Evolutionary conservation across 2,113 vertebrate species (phyloP).

Genomic region (Halcyon senegalensis): DNA sequence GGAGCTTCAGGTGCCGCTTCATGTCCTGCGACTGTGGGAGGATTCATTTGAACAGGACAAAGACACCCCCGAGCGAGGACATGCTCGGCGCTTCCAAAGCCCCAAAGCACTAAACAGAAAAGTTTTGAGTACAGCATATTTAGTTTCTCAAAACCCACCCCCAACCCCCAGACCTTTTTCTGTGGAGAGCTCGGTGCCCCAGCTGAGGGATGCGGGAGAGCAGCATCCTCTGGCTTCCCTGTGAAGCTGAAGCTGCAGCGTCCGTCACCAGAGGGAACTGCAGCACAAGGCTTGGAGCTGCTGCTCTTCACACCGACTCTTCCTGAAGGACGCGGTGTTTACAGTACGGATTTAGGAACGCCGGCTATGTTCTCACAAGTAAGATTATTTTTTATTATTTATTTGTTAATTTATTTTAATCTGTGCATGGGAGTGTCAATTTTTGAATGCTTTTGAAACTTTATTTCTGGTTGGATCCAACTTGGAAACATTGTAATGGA

Average conservation of each 20-base stretch:
- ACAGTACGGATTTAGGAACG: background rate
- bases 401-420: background rate
- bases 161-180: fast-evolving
- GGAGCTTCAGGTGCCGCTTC: background rate
- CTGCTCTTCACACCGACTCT: background rate
- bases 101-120: fast-evolving
- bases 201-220: background rate
- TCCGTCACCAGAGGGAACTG: slow-evolving; percentile 45
- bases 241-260: background rate
- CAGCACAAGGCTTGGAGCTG: background rate
- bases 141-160: background rate
- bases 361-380: background rate
- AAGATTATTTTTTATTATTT: background rate
- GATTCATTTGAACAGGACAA: background rate
- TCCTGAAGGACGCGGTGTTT: background rate
- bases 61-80: background rate
- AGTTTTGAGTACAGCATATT: background rate
- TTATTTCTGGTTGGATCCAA: background rate
- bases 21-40: fast-evolving
- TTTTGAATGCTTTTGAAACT: background rate
- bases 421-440: background rate
- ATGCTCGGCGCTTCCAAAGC: background rate
- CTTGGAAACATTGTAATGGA: background rate
- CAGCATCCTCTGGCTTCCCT: background rate
- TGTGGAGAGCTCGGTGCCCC: background rate